Evolutionary conservation across 2,888 invertebrate species (phyloP).

Genomic region (Drosophila pseudotakahashii): DNA sequence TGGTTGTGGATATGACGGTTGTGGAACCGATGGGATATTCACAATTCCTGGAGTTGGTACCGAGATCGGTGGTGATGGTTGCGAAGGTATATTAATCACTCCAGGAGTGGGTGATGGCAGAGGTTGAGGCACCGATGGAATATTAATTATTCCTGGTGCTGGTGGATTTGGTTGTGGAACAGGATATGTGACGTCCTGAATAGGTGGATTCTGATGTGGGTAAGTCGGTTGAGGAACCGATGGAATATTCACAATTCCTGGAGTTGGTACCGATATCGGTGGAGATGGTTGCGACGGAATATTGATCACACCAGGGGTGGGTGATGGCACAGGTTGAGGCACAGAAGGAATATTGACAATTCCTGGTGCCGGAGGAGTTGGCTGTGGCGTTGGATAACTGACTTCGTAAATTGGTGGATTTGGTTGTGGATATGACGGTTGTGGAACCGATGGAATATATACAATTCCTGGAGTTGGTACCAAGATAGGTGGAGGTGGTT

Average conservation of each 20-base stretch:
- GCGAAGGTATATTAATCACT: conserved; percentile 26
- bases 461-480: conserved; percentile 25
- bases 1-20: conserved; percentile 12
- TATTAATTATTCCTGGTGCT: conserved; percentile 25
- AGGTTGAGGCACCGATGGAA: conserved; percentile 27
- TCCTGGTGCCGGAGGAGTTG: conserved; percentile 19
- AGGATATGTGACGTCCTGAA: conserved; percentile 20
- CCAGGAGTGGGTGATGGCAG: conserved; percentile 17
- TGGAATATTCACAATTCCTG: conserved; percentile 35
- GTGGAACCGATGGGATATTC: conserved; percentile 35
- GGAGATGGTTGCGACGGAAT: conserved; percentile 17
- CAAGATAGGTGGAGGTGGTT: not conserved
- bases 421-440: conserved; percentile 11
- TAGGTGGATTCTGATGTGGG: conserved; percentile 2
- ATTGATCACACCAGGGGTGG: conserved; percentile 33
- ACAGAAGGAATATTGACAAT: conserved; percentile 30
- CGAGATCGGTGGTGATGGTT: conserved; percentile 3
- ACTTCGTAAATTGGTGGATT: conserved; percentile 6
- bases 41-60: conserved; percentile 22
- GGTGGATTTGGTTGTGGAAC: conserved; percentile 14
- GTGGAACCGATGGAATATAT: conserved; percentile 33
- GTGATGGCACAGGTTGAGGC: conserved; percentile 11
- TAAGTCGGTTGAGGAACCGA: conserved; percentile 25
- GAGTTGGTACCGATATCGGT: not conserved
- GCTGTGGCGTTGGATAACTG: conserved; percentile 11